phyloP scores from a whole-genome alignment of 2,113 vertebrate genomes.

The Rhynchomys soricoides region DNA sequence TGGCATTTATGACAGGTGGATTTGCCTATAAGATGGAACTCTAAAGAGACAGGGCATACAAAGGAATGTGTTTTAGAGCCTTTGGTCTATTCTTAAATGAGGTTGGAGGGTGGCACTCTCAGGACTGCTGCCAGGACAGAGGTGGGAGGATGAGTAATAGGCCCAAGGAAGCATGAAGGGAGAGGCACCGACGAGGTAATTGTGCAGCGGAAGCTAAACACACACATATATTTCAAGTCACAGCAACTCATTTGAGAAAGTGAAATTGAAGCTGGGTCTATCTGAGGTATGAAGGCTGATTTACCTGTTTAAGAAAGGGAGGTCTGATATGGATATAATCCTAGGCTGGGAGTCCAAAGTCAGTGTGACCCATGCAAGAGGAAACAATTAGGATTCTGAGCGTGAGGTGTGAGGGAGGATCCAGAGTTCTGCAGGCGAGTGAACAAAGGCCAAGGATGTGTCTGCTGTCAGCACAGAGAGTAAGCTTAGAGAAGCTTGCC shows the following conservation, averaged over 20 bases:
- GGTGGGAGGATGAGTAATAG: slow-evolving; percentile 63
- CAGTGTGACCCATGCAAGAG: neutral
- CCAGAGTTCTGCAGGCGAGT: fast-evolving
- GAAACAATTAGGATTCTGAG: neutral
- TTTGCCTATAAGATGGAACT: neutral
- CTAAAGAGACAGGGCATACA: neutral
- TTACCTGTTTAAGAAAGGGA: neutral
- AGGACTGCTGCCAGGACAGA: neutral
- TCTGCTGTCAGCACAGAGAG: too few species aligned
- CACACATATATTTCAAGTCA: slow-evolving; percentile 60
- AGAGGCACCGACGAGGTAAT: slow-evolving; percentile 56
- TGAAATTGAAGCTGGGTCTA: slow-evolving; percentile 49
- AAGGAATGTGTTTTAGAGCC: neutral
- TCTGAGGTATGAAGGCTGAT: slow-evolving; percentile 25
- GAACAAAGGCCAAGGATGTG: neutral
- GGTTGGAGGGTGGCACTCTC: neutral
- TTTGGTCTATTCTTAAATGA: slow-evolving; percentile 17
- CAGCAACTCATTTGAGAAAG: slow-evolving; percentile 49
- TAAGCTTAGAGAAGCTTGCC: neutral
- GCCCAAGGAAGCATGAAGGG: slow-evolving; percentile 67
- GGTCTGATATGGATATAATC: neutral
- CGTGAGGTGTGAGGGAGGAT: neutral
- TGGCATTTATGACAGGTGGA: neutral
- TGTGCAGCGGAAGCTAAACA: slow-evolving; percentile 69
- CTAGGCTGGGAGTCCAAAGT: slow-evolving; percentile 30